Conservation (phyloP, 2,113 vertebrate genomes). For the Dasyprocta punctata region DNA sequence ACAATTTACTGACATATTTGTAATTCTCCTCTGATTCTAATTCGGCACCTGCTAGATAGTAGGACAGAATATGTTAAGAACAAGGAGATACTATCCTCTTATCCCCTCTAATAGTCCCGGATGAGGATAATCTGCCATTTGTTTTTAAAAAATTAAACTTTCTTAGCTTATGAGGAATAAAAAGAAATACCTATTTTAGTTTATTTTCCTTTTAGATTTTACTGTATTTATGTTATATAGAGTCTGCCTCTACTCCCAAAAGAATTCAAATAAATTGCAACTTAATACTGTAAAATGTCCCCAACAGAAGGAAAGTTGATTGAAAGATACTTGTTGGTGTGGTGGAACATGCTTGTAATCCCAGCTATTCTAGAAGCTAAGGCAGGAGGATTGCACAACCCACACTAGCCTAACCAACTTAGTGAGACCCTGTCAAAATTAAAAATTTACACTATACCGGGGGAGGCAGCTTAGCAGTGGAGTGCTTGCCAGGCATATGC, state of each 20-base stretch:
- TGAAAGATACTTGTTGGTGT: neutral
- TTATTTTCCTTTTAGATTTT: constrained; percentile 45
- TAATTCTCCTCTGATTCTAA: neutral
- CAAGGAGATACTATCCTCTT: neutral
- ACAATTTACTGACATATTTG: neutral
- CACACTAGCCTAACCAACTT: neutral
- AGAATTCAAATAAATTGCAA: constrained; percentile 22
- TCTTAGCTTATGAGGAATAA: neutral
- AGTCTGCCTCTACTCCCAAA: neutral
- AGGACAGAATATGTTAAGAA: neutral
- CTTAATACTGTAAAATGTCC: constrained; percentile 23
- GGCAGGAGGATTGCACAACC: neutral
- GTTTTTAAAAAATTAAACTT: constrained; percentile 12
- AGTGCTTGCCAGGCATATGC: neutral
- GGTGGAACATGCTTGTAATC: neutral
- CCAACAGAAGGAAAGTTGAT: neutral
- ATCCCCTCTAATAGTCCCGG: neutral
- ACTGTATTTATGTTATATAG: neutral
- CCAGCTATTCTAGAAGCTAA: neutral
- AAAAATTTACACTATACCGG: neutral
- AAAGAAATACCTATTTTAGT: constrained; percentile 15
- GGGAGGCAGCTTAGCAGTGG: neutral
- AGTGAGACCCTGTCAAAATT: neutral
- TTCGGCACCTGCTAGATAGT: neutral
- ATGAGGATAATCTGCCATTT: neutral